Conservation (phyloP, 2,888 invertebrate genomes). For the Pollenia griseotomentosa region DNA sequence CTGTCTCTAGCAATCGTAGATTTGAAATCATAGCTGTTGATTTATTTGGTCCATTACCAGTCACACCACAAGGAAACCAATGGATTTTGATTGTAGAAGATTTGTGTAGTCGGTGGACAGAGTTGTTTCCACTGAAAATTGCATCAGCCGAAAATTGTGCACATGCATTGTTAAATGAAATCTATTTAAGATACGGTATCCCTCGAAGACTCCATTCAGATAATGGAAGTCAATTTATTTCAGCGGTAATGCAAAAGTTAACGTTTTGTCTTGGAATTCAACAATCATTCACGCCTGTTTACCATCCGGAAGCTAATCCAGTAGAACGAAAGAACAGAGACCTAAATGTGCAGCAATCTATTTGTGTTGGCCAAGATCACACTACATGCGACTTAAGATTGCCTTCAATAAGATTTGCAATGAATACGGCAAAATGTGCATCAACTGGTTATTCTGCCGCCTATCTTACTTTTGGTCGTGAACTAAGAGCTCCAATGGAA, state of each 20-base stretch:
- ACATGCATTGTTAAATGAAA: slow-evolving; percentile 28
- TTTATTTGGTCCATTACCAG: not conserved
- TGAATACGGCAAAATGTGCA: slow-evolving; percentile 78
- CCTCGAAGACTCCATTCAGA: slow-evolving; percentile 25
- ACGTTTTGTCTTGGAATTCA: slow-evolving; percentile 29
- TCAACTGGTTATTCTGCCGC: slow-evolving; percentile 78
- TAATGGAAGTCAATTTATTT: slow-evolving; percentile 43
- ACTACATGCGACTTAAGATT: slow-evolving; percentile 71
- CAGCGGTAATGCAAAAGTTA: slow-evolving; percentile 78
- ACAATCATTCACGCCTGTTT: slow-evolving; percentile 75
- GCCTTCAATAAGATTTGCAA: slow-evolving; percentile 79
- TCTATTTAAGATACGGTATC: slow-evolving; percentile 33
- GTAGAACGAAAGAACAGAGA: slow-evolving; percentile 75
- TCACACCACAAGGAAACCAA: slow-evolving; percentile 27
- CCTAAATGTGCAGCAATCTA: slow-evolving; percentile 22
- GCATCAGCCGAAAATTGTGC: slow-evolving; percentile 49
- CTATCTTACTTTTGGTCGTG: slow-evolving; percentile 79
- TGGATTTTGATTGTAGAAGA: slow-evolving; percentile 74
- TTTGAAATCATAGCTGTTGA: slow-evolving; percentile 41
- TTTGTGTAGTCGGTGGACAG: slow-evolving; percentile 65
- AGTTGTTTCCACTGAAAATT: slow-evolving; percentile 27
- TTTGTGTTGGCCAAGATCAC: slow-evolving; percentile 8
- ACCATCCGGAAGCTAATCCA: slow-evolving; percentile 80
- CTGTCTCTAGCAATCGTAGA: slow-evolving; percentile 36
- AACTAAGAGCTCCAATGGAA: slow-evolving; percentile 78